Percentiles rank a stretch among this genome's conserved stretches.
These are phyloP conservation scores for Melitaea cinxia DNA, from an alignment of 1,140 invertebrate genomes.

Conservation along the genomic window DNA sequence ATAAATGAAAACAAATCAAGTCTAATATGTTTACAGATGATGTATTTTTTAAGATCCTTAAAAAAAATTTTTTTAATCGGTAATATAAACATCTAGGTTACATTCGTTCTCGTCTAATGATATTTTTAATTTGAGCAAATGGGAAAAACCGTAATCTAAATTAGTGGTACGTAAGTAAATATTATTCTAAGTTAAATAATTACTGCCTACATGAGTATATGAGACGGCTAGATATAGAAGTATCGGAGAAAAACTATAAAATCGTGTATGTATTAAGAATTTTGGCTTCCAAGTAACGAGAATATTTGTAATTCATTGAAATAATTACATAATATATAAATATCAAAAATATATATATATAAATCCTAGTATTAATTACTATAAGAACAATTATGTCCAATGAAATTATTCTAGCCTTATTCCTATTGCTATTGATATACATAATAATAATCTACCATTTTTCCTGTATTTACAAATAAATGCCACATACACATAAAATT, in stretches of 20 bases:
- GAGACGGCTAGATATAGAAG: not conserved
- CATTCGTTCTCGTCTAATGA: too few species aligned
- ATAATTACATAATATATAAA: slow-evolving; percentile 10
- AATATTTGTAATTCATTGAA: too few species aligned
- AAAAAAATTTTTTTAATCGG: not conserved
- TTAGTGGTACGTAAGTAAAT: not conserved
- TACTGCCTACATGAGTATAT: not conserved
- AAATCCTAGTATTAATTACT: slow-evolving; percentile 9
- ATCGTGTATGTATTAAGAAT: not conserved
- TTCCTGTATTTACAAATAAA: slow-evolving; percentile 10
- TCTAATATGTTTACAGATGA: not conserved
- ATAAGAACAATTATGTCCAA: slow-evolving; percentile 13
- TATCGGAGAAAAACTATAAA: not conserved
- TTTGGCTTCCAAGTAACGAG: not conserved
- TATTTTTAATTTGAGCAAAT: not conserved
- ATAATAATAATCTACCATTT: not conserved
- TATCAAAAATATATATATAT: slow-evolving; percentile 10
- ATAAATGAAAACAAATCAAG: not conserved
- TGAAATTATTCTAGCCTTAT: slow-evolving; percentile 10
- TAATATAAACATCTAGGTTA: not conserved
- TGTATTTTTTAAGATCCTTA: not conserved
- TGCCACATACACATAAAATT: not conserved
- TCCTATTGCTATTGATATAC: not conserved
- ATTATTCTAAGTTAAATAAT: not conserved
- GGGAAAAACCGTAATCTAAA: not conserved